These are phyloP conservation scores for Margaritifera margaritifera DNA, from an alignment of 2,888 invertebrate genomes.

Conservation along the genomic window DNA sequence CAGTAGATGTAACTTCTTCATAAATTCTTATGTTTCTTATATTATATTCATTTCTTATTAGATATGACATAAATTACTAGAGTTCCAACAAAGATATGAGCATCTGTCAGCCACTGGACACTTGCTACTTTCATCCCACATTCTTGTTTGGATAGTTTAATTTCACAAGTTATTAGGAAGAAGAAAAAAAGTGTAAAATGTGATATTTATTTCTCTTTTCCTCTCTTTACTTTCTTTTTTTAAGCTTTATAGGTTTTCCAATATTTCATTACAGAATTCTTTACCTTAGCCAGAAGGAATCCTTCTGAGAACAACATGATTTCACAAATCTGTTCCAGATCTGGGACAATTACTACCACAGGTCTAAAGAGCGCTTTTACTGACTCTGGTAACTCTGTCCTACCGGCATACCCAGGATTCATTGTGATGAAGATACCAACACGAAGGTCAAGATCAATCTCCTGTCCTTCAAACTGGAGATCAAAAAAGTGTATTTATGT, in stretches of 20 bases:
- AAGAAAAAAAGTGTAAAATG: neutral
- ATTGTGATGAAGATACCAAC: constrained; percentile 95
- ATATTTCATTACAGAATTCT: constrained; percentile 7
- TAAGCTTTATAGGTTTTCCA: neutral
- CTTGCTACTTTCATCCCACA: neutral
- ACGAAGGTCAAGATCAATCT: constrained; percentile 87
- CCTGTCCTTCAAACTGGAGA: constrained; percentile 85
- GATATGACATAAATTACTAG: neutral
- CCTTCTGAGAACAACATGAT: constrained; percentile 95
- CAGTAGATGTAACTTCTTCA: no score
- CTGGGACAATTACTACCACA: constrained; percentile 92
- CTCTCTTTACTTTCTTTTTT: neutral
- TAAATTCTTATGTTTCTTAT: no score
- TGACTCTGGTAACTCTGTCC: constrained; percentile 89
- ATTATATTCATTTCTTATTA: neutral
- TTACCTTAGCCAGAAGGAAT: constrained; percentile 89
- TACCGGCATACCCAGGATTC: constrained; percentile 94
- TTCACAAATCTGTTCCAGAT: constrained; percentile 91
- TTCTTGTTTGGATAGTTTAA: neutral
- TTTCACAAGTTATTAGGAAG: neutral
- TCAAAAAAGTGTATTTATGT: neutral
- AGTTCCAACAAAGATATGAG: no score
- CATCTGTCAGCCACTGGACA: neutral
- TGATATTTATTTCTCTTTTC: neutral
- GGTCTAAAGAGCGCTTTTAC: constrained; percentile 93